Evolutionary conservation across 2,888 invertebrate genomes (phyloP).

Genomic region (Autographa pulchrina): DNA sequence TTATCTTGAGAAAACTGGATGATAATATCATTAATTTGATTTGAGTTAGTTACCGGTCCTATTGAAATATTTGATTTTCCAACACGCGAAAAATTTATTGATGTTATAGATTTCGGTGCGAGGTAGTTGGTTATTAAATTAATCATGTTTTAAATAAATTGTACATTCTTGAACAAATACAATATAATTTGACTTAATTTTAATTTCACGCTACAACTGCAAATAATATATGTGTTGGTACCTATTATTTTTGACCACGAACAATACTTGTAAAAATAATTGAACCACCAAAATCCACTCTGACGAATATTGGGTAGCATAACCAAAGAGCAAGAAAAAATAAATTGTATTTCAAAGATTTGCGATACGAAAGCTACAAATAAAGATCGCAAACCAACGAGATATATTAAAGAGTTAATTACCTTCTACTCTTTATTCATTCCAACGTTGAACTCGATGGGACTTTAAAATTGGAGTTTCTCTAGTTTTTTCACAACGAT

Average conservation of each 20-base stretch:
- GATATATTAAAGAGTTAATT: conserved; percentile 60
- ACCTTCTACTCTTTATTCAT: conserved; percentile 54
- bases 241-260: conserved; percentile 3
- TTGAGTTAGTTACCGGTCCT: no score
- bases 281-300: background rate
- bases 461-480: conserved; percentile 65
- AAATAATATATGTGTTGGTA: conserved; percentile 1
- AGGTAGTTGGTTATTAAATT: background rate
- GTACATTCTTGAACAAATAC: conserved; percentile 4
- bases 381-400: conserved; percentile 35
- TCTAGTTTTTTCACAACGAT: conserved; percentile 63
- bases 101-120: background rate
- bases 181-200: conserved; percentile 1
- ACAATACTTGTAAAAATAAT: background rate
- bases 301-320: background rate
- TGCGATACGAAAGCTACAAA: conserved; percentile 15
- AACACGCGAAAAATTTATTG: no score
- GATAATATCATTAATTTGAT: no score
- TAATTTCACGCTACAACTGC: conserved; percentile 1
- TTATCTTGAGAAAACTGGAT: no score
- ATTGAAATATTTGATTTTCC: no score
- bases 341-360: background rate
- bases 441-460: conserved; percentile 51
- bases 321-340: background rate
- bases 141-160: background rate